Base-by-base conservation (phyloP, 1,140 invertebrate species). In the Drosophila repleta region DNA sequence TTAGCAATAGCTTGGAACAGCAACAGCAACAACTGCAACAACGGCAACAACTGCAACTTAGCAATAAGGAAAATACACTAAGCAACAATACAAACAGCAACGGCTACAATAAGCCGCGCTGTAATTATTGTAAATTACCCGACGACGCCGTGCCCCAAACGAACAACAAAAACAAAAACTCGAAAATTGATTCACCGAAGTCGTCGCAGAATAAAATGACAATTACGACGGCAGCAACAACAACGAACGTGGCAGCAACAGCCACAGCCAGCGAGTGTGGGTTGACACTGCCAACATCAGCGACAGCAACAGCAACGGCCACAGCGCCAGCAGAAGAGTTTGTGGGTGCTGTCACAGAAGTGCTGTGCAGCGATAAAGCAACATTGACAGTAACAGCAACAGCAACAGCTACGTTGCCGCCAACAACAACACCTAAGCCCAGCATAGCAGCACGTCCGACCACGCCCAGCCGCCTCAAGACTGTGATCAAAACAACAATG, bases 401-500 rank as follows among this genome's bases (percentile, higher is more conserved):
- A 32, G 26, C 39, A 41, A 24, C 64, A 56, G 29, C 29, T 8
- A 8, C 29, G 6, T 29, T 29, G 29, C 29, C 29, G 29, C 39
- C 58, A 70, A 21, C 73, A 72, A 66, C 74, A 74, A 68, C 78
- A 74, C 61, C 76, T 79, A 79, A 90, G 79, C 78, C 81, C 78
- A 84, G 78, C 78, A 75, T 85, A 68, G 82, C 81, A 64, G 73
- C 88, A 57, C 87, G 88, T 83, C 84, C 89, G 60, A 76, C 76
- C 80, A 91, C 90, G 83, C 90, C 90, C 78, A 82, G 82, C 75
- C 83, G 79, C 83, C 79, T 90, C 62, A 91, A 90, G 87, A 91
- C 90, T 91, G 90, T 91, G 90, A 91, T 91, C 83, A 91, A 91
- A 91, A 91, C 90, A 71, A 91, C 90, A 88, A 87, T 91, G 90